These are phyloP conservation scores for Lanistes nyassanus DNA, from an alignment of 1,140 invertebrate species.

Conservation along the genomic window DNA sequence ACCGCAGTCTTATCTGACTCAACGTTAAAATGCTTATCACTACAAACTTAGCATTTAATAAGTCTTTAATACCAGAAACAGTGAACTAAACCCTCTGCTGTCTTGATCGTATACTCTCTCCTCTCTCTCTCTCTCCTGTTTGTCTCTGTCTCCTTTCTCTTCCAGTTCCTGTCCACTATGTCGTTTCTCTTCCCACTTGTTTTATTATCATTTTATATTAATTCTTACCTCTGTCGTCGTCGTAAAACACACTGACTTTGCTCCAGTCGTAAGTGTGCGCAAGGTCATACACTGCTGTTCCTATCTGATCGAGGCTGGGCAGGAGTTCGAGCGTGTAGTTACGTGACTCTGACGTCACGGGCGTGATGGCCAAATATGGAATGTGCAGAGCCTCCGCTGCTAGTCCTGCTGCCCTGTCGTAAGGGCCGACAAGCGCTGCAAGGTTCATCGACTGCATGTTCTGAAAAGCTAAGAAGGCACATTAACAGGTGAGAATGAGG, in stretches of 20 bases:
- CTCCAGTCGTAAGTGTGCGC: conserved; percentile 50
- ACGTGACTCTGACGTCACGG: conserved; percentile 26
- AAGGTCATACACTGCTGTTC: conserved; percentile 44
- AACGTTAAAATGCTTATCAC: too few relatives aligned
- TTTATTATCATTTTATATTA: not conserved
- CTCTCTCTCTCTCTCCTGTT: conserved; percentile 15
- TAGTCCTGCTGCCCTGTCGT: conserved; percentile 44
- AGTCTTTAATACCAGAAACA: too few relatives aligned
- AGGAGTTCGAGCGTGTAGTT: conserved; percentile 20
- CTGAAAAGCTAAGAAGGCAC: conserved; percentile 33
- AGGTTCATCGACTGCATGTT: conserved; percentile 37
- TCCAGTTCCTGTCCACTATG: not conserved
- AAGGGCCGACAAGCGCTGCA: conserved; percentile 52
- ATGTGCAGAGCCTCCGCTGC: conserved; percentile 51
- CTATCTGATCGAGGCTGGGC: conserved; percentile 9
- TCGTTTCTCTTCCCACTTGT: not conserved
- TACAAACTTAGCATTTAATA: too few relatives aligned
- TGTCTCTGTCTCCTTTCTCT: conserved; percentile 9
- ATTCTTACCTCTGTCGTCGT: conserved; percentile 51
- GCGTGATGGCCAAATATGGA: conserved; percentile 52
- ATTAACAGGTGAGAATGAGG: conserved; percentile 6
- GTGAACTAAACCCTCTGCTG: too few relatives aligned
- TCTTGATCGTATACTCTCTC: too few relatives aligned
- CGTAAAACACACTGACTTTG: conserved; percentile 58
- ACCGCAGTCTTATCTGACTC: too few relatives aligned